Base-by-base conservation (phyloP, 2,888 invertebrate species). In the Ligdia adustata region DNA sequence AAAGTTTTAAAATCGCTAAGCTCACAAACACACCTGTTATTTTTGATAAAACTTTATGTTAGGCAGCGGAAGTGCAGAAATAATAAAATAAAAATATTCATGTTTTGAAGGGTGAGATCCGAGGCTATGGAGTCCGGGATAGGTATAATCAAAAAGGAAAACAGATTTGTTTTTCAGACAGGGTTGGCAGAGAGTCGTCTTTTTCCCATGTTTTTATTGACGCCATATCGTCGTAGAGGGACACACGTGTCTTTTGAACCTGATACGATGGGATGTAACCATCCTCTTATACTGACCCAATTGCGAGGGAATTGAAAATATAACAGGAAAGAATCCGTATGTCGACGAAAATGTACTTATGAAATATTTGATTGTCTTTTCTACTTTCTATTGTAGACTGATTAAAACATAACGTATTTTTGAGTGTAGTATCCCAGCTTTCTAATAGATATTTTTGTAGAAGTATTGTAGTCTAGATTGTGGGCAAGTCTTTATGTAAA, bases 161-260 rank as follows among this genome's bases (percentile, higher is more conserved):
- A 29, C 26, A 32, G 34, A 35, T 31, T 35, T 26, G 35, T 47
- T 47, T 46, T 39, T 26, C 40, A 47, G 31, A 40, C 29, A 40
- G 24, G 16, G 46, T 35, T 35, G 40, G 40, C 40, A 40, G 39
- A 33, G 29, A 35, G 40, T 29, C 46, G 35, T 47, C 40, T 47
- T 40, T 38, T 46, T 11, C 34, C 29, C 40, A 24, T 47, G 24
- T 47, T 40, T 47, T 47, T 47, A 47, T 47, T 35, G 46, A 40
- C 12, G 29, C 16, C 29, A 13, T 47, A 35, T 47, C 34, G 40
- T 35, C 40, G 40, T 22, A 24, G 34, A 29, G 35, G 46, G 46
- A 40, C 40, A 35, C 22, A n/a, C 29, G 24, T 24, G 40, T 35
- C 33, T 28, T 33, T 46, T 40, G 31, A 40, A 40, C 35, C 35